Percentiles rank a stretch among this genome's conserved stretches.
Evolutionary conservation across 2,888 invertebrate species (phyloP).

Genomic region (Orthosia cruda): DNA sequence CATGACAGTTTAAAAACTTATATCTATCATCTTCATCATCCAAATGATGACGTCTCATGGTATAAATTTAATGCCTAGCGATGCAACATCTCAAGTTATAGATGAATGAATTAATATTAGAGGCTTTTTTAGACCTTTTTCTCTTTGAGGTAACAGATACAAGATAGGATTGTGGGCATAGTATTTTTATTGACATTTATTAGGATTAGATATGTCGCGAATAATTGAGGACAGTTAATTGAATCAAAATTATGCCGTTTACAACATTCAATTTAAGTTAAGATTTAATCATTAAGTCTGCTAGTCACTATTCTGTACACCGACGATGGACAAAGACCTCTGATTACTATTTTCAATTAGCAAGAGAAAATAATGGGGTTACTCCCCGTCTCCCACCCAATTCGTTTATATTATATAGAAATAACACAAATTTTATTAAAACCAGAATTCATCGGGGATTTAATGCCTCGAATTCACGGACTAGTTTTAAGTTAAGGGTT

Average conservation of each 20-base stretch:
- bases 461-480: background rate
- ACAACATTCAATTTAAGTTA: background rate
- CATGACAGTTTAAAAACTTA: no score
- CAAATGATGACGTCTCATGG: no score
- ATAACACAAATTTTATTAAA: conserved; percentile 33
- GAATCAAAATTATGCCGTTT: background rate
- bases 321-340: conserved; percentile 28
- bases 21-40: background rate
- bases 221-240: no score
- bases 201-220: no score
- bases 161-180: no score
- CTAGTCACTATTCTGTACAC: no score
- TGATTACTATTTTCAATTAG: conserved; percentile 70
- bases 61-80: no score
- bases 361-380: conserved; percentile 47
- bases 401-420: conserved; percentile 26
- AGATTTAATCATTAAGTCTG: background rate
- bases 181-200: no score
- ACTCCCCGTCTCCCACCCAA: conserved; percentile 24
- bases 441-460: background rate
- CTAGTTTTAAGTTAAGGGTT: background rate
- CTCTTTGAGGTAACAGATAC: no score
- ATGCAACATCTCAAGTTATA: no score
- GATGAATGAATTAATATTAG: no score
- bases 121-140: no score